Conservation (phyloP, 2,797 vertebrate genomes). For the Premnoplex brunnescens region DNA sequence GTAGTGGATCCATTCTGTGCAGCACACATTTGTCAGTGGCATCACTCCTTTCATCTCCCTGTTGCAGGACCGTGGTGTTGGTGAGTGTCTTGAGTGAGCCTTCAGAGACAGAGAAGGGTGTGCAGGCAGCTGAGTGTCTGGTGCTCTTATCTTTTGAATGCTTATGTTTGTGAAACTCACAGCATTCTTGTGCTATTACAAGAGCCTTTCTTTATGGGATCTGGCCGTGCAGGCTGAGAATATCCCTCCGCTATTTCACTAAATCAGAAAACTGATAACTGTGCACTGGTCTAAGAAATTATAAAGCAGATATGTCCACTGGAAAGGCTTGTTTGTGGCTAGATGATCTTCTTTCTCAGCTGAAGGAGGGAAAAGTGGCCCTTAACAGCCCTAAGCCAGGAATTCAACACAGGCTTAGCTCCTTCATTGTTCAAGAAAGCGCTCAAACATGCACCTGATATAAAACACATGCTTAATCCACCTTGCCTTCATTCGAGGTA, state of each 20-base stretch:
- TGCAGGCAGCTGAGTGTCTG: background rate
- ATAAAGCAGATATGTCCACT: background rate
- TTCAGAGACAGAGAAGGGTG: background rate
- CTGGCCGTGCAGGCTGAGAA: background rate
- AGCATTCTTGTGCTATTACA: background rate
- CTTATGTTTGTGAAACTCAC: background rate
- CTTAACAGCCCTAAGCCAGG: background rate
- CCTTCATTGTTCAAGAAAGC: background rate
- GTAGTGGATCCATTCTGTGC: background rate
- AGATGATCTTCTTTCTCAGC: background rate
- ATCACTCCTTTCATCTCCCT: background rate
- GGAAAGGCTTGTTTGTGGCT: background rate
- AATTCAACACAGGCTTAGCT: background rate
- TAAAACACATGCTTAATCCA: background rate
- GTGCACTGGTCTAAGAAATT: background rate
- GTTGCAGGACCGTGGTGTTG: fast-evolving
- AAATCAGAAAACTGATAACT: background rate
- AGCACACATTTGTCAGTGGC: fast-evolving
- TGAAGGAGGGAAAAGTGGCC: background rate
- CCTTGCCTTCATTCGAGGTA: background rate
- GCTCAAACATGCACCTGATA: background rate
- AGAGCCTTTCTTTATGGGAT: background rate
- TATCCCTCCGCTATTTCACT: background rate
- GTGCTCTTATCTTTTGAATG: background rate
- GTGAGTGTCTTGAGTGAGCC: background rate